A percentile compares a stretch with the other conserved stretches of the same genome.
phyloP scores from a whole-genome alignment of 2,113 vertebrate genomes.

The Actenoides lindsayi region DNA sequence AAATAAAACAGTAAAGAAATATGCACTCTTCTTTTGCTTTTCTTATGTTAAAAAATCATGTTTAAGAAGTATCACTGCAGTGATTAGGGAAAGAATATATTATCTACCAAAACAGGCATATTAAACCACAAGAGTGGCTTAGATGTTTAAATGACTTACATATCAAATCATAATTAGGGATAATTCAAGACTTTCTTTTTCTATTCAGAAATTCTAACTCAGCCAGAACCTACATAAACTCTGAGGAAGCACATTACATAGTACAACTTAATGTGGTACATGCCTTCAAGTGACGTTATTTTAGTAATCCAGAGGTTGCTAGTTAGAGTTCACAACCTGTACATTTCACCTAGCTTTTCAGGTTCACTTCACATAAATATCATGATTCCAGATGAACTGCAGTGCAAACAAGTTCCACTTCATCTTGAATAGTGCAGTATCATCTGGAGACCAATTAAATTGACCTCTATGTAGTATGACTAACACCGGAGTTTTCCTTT shows the following conservation, averaged over 20 bases:
- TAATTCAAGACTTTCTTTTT: not conserved
- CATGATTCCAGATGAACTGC: not conserved
- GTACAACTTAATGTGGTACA: not conserved
- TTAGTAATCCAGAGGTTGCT: not conserved
- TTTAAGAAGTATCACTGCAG: not conserved
- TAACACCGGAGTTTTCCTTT: not conserved
- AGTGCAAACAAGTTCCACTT: conserved; percentile 12
- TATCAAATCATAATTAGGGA: not conserved
- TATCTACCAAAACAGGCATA: not conserved
- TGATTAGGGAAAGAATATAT: not conserved
- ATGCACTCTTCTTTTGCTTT: not conserved
- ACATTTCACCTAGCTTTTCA: not conserved
- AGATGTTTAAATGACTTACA: not conserved
- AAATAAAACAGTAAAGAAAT: not conserved
- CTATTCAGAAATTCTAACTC: not conserved
- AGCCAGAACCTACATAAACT: no score
- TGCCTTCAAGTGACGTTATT: not conserved
- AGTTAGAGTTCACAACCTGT: not conserved
- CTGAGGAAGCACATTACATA: no score
- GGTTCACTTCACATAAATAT: not conserved
- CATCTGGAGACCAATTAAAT: not conserved
- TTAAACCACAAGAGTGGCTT: not conserved
- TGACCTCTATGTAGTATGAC: not conserved
- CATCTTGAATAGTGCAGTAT: not conserved
- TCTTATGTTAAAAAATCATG: not conserved